A percentile compares a stretch with the other conserved stretches of the same genome.
phyloP scores from a whole-genome alignment of 2,113 vertebrate species.

The Sminthopsis crassicaudata region DNA sequence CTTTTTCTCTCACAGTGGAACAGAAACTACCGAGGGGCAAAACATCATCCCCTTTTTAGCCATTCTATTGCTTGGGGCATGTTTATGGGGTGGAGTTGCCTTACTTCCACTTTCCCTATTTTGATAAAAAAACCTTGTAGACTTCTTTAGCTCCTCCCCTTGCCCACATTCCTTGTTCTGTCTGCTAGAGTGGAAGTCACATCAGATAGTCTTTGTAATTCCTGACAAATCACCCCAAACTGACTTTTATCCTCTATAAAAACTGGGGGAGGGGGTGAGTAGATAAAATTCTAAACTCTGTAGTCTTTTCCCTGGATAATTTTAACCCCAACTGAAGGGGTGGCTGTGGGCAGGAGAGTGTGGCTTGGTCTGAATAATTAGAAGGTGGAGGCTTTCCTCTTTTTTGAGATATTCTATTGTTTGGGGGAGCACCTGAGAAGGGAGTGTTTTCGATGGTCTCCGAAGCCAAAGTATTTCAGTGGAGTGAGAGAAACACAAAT shows the following conservation, averaged over 20 bases:
- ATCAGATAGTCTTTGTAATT: background rate
- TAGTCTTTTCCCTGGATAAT: background rate
- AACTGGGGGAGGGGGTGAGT: background rate
- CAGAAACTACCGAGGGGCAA: background rate
- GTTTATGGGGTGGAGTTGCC: background rate
- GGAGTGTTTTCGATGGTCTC: background rate
- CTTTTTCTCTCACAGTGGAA: background rate
- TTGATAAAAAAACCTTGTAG: background rate
- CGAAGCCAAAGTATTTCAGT: background rate
- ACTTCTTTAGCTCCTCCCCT: background rate
- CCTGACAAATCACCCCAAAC: background rate
- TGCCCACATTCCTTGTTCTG: background rate
- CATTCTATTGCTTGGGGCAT: background rate
- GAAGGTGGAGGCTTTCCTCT: background rate
- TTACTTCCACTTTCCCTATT: conserved; percentile 31
- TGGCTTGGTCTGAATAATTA: background rate
- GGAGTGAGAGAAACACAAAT: background rate
- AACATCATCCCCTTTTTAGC: background rate
- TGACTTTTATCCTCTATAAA: background rate
- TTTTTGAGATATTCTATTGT: background rate
- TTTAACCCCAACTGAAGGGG: background rate
- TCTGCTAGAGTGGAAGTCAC: background rate
- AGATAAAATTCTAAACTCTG: background rate
- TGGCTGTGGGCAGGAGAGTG: background rate
- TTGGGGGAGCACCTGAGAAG: background rate